Base-by-base conservation (phyloP, 2,797 vertebrate genomes). In the Valencia hispanica region DNA sequence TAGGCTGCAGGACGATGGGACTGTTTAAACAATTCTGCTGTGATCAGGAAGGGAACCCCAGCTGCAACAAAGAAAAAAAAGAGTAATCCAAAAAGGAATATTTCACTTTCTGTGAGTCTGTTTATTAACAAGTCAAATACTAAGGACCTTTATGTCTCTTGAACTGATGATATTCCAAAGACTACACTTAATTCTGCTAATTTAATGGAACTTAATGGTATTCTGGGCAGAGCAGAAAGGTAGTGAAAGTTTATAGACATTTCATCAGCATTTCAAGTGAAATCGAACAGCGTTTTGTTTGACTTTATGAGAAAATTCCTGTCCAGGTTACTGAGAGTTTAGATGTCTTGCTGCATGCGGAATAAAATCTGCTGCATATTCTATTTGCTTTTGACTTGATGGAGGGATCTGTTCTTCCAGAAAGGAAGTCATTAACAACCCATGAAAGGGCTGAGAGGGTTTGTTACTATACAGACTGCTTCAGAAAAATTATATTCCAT, bases 11-110 rank as follows among this genome's bases (percentile, higher is more conserved):
- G 96, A 0, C 97, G 96, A 76, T 97, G 96, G 0, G 97, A 97
- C 88, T 98, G 97, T 45, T 88, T 97, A 71, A 98, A 98, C 61
- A 98, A 94, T 90, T 98, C 97, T 0, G 96, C 96, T 0, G 96
- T 98, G 84, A 98, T 95, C 88, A 98, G 93, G 91, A 97, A 97
- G 3, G 97, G 96, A 50, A 98, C 91, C 0, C 97, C 96, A 0
- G 97, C 97, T 98, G 80, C 11, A 90, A 85, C 5, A 76, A 3
- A 22, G 5, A 5, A 9, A 43, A 50, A 74, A 6, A 14, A 18
- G n/a, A 27, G 39, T 66, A 10, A 2, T n/a, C 12, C 25, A 5
- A n/a, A 66, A 66, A 14, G 25, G 25, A 50, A 20, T 2, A 0
- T 34, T 22, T 34, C 39, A 39, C 34, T 22, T 39, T 9, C 61